Percentiles rank a stretch among this genome's conserved stretches.
Evolutionary conservation across 2,797 vertebrate species (phyloP).

Genomic region (Artibeus jamaicensis): DNA sequence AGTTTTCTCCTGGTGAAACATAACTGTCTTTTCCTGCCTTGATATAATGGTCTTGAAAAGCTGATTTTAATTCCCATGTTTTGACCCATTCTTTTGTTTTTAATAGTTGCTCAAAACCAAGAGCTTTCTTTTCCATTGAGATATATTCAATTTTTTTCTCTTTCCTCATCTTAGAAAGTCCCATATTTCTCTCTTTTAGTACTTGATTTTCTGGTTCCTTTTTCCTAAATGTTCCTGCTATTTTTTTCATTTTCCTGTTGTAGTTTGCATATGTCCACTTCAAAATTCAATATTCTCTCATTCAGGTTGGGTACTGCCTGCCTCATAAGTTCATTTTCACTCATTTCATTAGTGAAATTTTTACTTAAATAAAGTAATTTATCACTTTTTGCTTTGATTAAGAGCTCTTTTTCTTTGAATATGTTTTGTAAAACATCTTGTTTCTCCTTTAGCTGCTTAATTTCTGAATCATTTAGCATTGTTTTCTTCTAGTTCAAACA

Average conservation of each 20-base stretch:
- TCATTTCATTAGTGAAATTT: slow-evolving; percentile 88
- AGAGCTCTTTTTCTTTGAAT: slow-evolving; percentile 90
- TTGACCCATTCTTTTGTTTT: slow-evolving; percentile 86
- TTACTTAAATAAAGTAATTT: slow-evolving; percentile 88
- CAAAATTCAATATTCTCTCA: slow-evolving; percentile 90
- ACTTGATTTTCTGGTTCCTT: slow-evolving; percentile 91
- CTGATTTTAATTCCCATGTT: slow-evolving; percentile 89
- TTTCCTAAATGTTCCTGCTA: neutral
- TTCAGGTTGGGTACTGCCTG: slow-evolving; percentile 94
- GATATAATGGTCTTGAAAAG: slow-evolving; percentile 67
- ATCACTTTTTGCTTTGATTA: slow-evolving; percentile 89
- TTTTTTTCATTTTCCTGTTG: slow-evolving; percentile 91
- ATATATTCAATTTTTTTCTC: slow-evolving; percentile 92
- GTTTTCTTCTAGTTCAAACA: slow-evolving; percentile 83
- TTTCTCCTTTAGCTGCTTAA: slow-evolving; percentile 82
- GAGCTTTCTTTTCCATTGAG: slow-evolving; percentile 89
- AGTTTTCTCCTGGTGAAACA: neutral
- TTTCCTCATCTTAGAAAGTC: neutral
- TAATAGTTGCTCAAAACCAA: slow-evolving; percentile 79
- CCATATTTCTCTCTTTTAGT: slow-evolving; percentile 93
- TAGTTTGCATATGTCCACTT: slow-evolving; percentile 87
- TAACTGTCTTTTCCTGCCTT: neutral
- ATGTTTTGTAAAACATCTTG: slow-evolving; percentile 87
- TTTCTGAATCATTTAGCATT: slow-evolving; percentile 82
- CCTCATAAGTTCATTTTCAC: slow-evolving; percentile 91